Evolutionary conservation across 2,888 invertebrate species (phyloP), one percentile per base, ranked within the genome.

Genomic region (Drosophila parthenogenetica): DNA sequence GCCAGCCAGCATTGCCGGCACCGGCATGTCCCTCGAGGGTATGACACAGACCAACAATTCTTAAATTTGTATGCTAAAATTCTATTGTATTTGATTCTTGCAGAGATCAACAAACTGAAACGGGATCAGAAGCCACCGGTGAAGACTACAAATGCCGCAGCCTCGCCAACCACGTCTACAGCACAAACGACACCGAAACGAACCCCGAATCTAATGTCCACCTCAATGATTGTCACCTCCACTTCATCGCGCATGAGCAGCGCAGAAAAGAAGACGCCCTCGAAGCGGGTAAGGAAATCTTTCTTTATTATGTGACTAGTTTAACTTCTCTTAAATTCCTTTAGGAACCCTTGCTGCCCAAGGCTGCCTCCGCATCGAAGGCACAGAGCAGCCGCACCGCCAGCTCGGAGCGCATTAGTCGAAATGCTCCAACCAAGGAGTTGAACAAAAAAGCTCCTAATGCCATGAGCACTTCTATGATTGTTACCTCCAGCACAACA

Each of bases 1-100:
- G 75, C 96, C 97, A 81, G 95, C 95, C 88, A 96, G 96, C 93
- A 96, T 97, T 91, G 96, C 96, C 81, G 96, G 96, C 90, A 97
- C 97, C 61, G 97, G 96, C 77, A 95, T 97, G 89, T 95, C 96
- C 70, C 77, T 92, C 65, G 91, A 91, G 57, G 92, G 92, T 91
- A 81, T 69, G 73, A 14, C 13, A n/a, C n/a, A n/a, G n/a, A n/a
- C 35, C 35, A 35, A 29, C 8, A 8, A 8, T 29, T 29, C 5
- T 29, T 29, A 8, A 8, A 29, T 29, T 29, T 29, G 2, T 2
- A 29, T 8, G 0, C 35, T 1, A 51, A 37, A 29, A 43, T n/a
- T n/a, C 1, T 29, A 8, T 29, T 60, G 8, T 13, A 13, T 3
- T 1, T 19, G 10, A 42, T 19, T 32, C 2, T 43, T 19, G 14